These are phyloP conservation scores for Epinotia nisella DNA, from an alignment of 2,888 invertebrate genomes.

Conservation along the genomic window DNA sequence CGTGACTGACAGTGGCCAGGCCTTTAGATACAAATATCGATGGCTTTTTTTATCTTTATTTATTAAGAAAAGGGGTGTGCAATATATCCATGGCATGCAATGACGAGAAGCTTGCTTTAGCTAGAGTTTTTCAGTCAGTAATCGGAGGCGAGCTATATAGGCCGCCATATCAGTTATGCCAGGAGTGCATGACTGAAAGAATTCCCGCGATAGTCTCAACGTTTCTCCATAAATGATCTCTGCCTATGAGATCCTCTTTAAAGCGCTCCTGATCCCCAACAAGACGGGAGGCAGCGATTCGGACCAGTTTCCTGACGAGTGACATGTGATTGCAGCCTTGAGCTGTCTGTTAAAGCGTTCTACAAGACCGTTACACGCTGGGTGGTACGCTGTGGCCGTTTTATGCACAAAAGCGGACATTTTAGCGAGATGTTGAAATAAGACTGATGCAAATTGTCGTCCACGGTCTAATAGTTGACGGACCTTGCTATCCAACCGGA, in stretches of 20 bases:
- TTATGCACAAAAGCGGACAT: background rate
- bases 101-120: conserved; percentile 45
- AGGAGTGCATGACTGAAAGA: background rate
- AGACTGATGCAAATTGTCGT: background rate
- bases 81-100: too few relatives aligned
- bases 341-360: background rate
- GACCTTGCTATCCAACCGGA: too few relatives aligned
- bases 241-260: background rate
- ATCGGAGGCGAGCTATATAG: background rate
- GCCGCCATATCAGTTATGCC: conserved; percentile 42
- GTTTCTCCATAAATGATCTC: background rate
- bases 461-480: too few relatives aligned
- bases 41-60: too few relatives aligned
- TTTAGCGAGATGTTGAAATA: background rate
- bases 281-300: background rate
- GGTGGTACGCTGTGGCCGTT: background rate
- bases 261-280: background rate
- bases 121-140: background rate
- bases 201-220: background rate
- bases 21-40: conserved; percentile 52
- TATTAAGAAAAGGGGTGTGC: too few relatives aligned
- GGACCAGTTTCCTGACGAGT: background rate
- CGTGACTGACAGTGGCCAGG: conserved; percentile 46
- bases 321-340: background rate
- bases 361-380: too few relatives aligned